Evolutionary conservation across 2,113 vertebrate genomes (phyloP).

Genomic region (Meleagris gallopavo): DNA sequence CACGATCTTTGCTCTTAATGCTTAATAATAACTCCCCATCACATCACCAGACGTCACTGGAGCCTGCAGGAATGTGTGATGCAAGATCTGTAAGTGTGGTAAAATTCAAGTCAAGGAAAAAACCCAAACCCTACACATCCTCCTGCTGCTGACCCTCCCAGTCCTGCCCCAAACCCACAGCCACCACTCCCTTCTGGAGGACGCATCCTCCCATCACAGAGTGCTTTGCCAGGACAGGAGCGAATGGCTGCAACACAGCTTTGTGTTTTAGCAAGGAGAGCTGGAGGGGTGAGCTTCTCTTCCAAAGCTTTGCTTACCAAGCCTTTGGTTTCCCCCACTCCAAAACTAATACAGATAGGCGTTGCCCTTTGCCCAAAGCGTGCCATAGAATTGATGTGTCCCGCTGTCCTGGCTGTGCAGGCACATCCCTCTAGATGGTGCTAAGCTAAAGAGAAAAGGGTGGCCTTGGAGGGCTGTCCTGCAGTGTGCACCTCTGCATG

Average conservation of each 20-base stretch:
- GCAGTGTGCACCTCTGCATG: background rate
- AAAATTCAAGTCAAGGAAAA: background rate
- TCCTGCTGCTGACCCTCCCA: background rate
- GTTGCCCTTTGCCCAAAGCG: background rate
- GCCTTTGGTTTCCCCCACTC: background rate
- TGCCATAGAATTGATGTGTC: fast-evolving
- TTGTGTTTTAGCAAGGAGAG: background rate
- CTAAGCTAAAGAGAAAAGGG: conserved; percentile 68
- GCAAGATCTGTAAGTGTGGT: background rate
- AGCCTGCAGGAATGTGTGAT: background rate
- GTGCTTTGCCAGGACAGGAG: background rate
- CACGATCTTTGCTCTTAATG: background rate
- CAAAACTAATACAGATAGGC: fast-evolving
- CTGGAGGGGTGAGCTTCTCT: background rate
- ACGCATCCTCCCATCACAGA: background rate
- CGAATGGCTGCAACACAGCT: background rate
- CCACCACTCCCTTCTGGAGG: background rate
- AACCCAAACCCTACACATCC: fast-evolving
- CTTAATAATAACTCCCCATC: too few relatives aligned
- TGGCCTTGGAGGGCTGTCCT: background rate
- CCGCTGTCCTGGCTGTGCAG: background rate
- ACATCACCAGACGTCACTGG: too few relatives aligned
- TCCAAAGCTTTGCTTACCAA: background rate
- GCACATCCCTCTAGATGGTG: conserved; percentile 65
- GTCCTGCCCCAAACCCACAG: fast-evolving